phyloP scores from a whole-genome alignment of 2,113 vertebrate genomes.

The Proterorhinus semilunaris region DNA sequence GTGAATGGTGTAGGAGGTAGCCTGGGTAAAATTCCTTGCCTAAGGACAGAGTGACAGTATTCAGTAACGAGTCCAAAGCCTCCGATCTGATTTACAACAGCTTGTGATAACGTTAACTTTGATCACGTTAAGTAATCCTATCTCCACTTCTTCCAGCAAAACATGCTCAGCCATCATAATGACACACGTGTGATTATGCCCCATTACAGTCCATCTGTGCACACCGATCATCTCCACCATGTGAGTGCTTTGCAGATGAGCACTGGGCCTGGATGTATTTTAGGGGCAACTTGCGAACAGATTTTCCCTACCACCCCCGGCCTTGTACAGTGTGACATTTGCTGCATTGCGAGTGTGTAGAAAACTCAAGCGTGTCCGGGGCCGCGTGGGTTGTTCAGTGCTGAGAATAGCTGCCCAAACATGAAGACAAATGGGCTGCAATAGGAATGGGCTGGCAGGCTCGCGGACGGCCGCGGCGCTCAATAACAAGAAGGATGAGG shows the following conservation, averaged over 20 bases:
- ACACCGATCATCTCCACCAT: neutral
- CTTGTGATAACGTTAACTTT: neutral
- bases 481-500: conserved; percentile 59
- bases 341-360: conserved; percentile 11
- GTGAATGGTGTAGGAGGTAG: neutral
- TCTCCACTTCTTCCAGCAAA: neutral
- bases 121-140: neutral
- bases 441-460: conserved; percentile 49
- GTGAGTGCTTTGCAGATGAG: neutral
- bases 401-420: conserved; percentile 47
- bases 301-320: neutral
- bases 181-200: conserved; percentile 19
- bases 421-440: conserved; percentile 64
- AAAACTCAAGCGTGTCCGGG: conserved; percentile 20
- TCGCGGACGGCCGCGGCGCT: conserved; percentile 32
- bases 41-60: too few species aligned
- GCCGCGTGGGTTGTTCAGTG: conserved; percentile 13
- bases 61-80: too few species aligned
- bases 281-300: neutral
- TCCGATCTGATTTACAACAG: neutral
- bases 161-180: neutral
- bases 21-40: too few species aligned
- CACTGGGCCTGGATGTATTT: conserved; percentile 8
- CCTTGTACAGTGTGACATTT: conserved; percentile 1
- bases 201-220: conserved; percentile 5